phyloP scores from a whole-genome alignment of 2,888 invertebrate genomes.

The Temnothorax unifasciatus region DNA sequence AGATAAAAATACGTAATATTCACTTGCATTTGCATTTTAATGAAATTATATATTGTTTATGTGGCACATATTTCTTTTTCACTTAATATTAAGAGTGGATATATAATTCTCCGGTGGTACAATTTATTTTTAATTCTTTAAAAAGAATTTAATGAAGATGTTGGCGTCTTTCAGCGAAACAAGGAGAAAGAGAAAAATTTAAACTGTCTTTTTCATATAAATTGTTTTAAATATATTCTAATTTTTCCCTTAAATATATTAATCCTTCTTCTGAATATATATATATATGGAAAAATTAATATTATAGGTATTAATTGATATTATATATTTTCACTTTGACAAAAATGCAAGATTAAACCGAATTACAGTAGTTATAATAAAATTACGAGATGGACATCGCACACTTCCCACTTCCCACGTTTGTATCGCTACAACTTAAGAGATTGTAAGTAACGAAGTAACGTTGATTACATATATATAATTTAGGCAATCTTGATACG shows the following conservation, averaged over 20 bases:
- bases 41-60: not conserved
- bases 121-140: not conserved
- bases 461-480: constrained; percentile 32
- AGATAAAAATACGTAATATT: not conserved
- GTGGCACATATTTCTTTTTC: not conserved
- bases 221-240: not conserved
- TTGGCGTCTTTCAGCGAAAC: not conserved
- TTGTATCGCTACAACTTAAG: not conserved
- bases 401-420: not conserved
- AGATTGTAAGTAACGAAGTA: not conserved
- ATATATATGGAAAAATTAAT: no score
- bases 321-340: not conserved
- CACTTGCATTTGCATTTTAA: constrained; percentile 8
- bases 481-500: constrained; percentile 30
- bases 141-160: not conserved
- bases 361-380: not conserved
- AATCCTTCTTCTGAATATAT: no score
- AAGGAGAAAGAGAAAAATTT: not conserved
- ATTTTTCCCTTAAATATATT: not conserved
- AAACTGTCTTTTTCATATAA: not conserved
- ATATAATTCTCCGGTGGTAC: not conserved
- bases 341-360: not conserved
- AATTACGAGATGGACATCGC: not conserved
- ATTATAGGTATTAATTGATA: no score
- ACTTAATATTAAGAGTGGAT: not conserved